Base-by-base conservation (phyloP, 2,113 vertebrate species). In the Salvelinus namaycush region DNA sequence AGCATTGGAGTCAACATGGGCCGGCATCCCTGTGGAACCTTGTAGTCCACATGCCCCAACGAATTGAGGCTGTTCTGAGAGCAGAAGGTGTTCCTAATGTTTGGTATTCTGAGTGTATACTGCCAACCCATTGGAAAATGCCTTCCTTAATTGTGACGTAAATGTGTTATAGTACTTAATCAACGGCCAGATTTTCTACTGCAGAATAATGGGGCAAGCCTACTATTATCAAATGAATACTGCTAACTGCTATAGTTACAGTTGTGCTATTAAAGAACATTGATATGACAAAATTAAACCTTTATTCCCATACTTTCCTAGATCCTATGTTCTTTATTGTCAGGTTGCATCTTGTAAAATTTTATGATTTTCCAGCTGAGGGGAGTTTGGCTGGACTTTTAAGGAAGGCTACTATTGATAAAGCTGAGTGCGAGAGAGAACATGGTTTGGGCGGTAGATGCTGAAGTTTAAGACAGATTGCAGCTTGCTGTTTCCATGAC, bases 401-500 rank as follows among this genome's bases (percentile, higher is more conserved):
- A 54, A 18, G 16, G 51, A 4, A 18, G 12, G 5, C 51, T 54
- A 54, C 4, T 54, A 54, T 3, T 12, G 13, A 48, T 11, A 49
- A 9, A 16, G 18, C 8, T 48, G 5, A 70, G 68, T 8, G n/a
- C 20, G 16, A 3, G 31, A 70, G 39, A 49, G 44, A 71, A 60
- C 29, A 27, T 76, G 70, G 69, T 65, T 48, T 66, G 51, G 24
- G 13, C 4, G n/a, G n/a, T 16, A 70, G 68, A 70, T 62, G 65
- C 26, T 8, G 44, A 16, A 27, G 77, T 82, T 85, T 66, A 75
- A 79, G 75, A 79, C 22, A n/a, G 26, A 76, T 22, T 73, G 49
- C 60, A 60, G 75, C 75, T 68, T 54, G 14, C 49, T 65, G 76
- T 77, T 64, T 79, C 74, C 76, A 34, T 81, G 79, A 70, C 68